Percentiles rank a stretch among this genome's conserved stretches.
phyloP scores from a whole-genome alignment of 2,113 vertebrate genomes.

The Ploceus nigricollis region DNA sequence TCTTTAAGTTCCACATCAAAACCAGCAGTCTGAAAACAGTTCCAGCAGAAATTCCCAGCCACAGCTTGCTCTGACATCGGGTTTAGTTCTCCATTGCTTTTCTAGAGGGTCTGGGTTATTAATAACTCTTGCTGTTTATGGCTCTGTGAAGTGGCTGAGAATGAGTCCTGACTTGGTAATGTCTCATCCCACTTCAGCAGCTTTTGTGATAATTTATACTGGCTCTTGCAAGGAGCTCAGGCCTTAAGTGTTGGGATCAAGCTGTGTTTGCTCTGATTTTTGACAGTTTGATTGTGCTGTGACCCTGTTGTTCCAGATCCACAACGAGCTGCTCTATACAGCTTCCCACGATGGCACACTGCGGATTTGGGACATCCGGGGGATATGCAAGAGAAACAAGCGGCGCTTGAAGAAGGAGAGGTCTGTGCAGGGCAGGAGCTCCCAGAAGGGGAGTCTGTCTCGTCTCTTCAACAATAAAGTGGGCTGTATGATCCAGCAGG shows the following conservation, averaged over 20 bases:
- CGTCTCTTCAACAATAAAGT: constrained; percentile 80
- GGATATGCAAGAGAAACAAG: constrained; percentile 59
- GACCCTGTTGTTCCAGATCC: constrained; percentile 69
- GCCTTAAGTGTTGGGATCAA: not conserved
- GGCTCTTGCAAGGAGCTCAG: not conserved
- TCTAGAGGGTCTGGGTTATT: not conserved
- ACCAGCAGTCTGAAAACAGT: not conserved
- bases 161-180: not conserved
- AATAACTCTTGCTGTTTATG: constrained; percentile 15
- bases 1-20: not conserved
- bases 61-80: not conserved
- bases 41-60: not conserved
- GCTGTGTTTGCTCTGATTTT: not conserved
- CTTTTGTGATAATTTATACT: constrained; percentile 27
- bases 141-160: constrained; percentile 27
- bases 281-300: not conserved
- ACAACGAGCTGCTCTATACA: constrained; percentile 77
- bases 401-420: constrained; percentile 50
- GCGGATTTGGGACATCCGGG: constrained; percentile 77
- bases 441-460: constrained; percentile 69
- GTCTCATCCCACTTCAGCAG: constrained; percentile 1
- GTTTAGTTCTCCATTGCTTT: not conserved
- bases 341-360: constrained; percentile 77
- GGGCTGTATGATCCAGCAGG: constrained; percentile 66
- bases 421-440: constrained; percentile 46